Conservation (phyloP, 2,797 vertebrate species). For the Premnoplex brunnescens region DNA sequence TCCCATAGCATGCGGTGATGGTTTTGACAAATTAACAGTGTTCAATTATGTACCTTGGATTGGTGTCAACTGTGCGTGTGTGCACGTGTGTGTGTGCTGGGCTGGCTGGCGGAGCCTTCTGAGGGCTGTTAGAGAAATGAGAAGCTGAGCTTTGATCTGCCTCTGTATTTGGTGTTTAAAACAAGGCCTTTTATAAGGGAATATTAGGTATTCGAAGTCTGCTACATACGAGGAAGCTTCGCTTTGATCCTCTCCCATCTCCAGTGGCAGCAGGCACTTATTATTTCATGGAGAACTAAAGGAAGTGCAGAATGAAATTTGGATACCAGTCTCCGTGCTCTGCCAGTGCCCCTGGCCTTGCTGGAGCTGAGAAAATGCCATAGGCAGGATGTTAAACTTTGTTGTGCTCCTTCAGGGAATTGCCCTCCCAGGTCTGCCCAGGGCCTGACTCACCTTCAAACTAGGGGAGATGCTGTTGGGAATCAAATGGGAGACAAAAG, state of each 20-base stretch:
- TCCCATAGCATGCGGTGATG: background rate
- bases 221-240: slow-evolving; percentile 43
- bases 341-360: background rate
- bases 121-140: slow-evolving; percentile 60
- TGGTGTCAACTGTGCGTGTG: background rate
- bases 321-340: background rate
- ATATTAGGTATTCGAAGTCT: slow-evolving; percentile 71
- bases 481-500: slow-evolving; percentile 45
- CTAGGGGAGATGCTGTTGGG: background rate
- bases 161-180: slow-evolving; percentile 71
- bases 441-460: background rate
- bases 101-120: slow-evolving; percentile 19
- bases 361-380: background rate
- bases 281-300: slow-evolving; percentile 62
- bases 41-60: slow-evolving; percentile 29
- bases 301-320: slow-evolving; percentile 12
- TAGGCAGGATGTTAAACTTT: accelerated
- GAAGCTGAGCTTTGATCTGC: slow-evolving; percentile 70
- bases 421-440: background rate
- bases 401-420: background rate
- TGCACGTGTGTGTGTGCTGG: background rate
- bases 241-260: slow-evolving; percentile 66
- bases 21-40: slow-evolving; percentile 18
- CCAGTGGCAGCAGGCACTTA: slow-evolving; percentile 48
- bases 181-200: slow-evolving; percentile 66